These are phyloP conservation scores for Drosophila paranaensis DNA, from an alignment of 2,888 invertebrate species.

Conservation along the genomic window DNA sequence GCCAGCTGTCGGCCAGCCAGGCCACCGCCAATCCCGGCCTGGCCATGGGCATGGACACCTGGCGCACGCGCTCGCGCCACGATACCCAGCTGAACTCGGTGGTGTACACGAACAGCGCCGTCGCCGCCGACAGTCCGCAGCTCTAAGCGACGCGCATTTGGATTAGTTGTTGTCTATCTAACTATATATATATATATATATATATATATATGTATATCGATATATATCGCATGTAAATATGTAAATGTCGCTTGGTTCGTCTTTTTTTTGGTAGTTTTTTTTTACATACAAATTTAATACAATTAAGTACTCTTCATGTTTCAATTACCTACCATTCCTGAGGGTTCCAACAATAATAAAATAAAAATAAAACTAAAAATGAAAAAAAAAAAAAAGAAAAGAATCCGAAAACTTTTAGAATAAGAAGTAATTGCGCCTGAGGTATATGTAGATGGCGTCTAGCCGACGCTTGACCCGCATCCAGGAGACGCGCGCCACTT, in stretches of 20 bases:
- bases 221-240: slow-evolving; percentile 53
- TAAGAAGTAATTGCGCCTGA: too few relatives aligned
- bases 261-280: slow-evolving; percentile 42
- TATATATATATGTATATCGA: slow-evolving; percentile 50
- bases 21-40: slow-evolving; percentile 40
- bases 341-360: slow-evolving; percentile 52
- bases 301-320: slow-evolving; percentile 55
- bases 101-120: slow-evolving; percentile 55
- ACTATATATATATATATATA: not conserved
- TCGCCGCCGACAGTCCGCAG: slow-evolving; percentile 58
- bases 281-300: slow-evolving; percentile 25
- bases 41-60: slow-evolving; percentile 46
- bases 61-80: slow-evolving; percentile 61
- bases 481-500: too few relatives aligned
- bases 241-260: slow-evolving; percentile 18
- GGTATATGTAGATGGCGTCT: too few relatives aligned
- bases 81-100: slow-evolving; percentile 57
- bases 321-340: slow-evolving; percentile 60
- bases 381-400: too few relatives aligned
- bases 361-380: slow-evolving; percentile 10
- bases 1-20: slow-evolving; percentile 53
- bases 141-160: slow-evolving; percentile 28
- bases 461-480: not conserved
- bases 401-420: too few relatives aligned
- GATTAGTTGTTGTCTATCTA: slow-evolving; percentile 7